These are phyloP conservation scores for Tragelaphus strepsiceros DNA, from an alignment of 2,113 vertebrate genomes.

Conservation along the genomic window DNA sequence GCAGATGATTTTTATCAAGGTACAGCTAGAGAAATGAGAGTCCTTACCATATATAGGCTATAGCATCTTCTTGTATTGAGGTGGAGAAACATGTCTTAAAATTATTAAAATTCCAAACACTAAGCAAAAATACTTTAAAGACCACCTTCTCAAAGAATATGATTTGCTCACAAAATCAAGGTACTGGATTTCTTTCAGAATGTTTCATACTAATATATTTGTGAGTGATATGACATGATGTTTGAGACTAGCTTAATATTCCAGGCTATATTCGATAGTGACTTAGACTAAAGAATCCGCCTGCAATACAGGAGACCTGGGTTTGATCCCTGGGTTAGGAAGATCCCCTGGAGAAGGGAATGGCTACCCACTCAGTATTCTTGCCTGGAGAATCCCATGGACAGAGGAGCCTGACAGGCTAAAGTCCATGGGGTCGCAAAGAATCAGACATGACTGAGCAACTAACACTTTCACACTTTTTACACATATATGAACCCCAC, in stretches of 20 bases:
- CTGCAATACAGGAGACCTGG: background rate
- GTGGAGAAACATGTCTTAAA: background rate
- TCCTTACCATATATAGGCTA: background rate
- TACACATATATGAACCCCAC: background rate
- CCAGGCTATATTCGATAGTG: background rate
- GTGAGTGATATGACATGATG: background rate
- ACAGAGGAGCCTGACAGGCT: background rate
- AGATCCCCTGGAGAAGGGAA: background rate
- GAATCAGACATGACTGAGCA: background rate
- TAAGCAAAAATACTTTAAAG: background rate
- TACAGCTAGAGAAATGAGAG: background rate
- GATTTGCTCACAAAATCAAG: slow-evolving; percentile 1
- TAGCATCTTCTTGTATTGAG: background rate
- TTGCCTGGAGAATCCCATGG: background rate
- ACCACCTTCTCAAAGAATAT: background rate
- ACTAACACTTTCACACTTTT: background rate
- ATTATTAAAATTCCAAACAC: slow-evolving; percentile 21
- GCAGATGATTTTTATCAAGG: background rate
- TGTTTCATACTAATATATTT: slow-evolving; percentile 1
- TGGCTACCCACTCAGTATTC: background rate
- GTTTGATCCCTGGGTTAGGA: background rate
- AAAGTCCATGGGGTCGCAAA: background rate
- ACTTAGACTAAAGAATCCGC: background rate
- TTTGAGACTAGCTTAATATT: slow-evolving; percentile 6
- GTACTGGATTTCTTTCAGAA: slow-evolving; percentile 44